Conservation (phyloP, 2,888 invertebrate genomes). For the Stenotaenia linearis region DNA sequence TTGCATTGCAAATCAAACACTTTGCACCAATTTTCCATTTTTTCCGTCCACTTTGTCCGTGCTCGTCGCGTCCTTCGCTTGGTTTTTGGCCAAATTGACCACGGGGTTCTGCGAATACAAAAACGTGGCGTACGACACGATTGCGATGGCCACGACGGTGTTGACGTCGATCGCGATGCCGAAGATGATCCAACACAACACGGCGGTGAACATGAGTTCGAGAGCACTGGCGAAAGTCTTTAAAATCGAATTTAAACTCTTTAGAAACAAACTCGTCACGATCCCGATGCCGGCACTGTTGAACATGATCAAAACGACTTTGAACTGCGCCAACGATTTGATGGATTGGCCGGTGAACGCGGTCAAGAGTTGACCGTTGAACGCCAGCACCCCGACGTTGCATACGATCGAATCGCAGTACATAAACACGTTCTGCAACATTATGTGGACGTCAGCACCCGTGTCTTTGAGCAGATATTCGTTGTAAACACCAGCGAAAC, state of each 20-base stretch:
- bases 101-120: slow-evolving; percentile 89
- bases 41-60: background rate
- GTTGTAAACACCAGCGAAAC: slow-evolving; percentile 91
- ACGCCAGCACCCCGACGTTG: slow-evolving; percentile 65
- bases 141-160: slow-evolving; percentile 71
- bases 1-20: background rate
- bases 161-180: slow-evolving; percentile 75
- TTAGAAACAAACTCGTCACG: slow-evolving; percentile 86
- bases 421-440: slow-evolving; percentile 91
- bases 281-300: slow-evolving; percentile 90
- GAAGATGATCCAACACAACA: slow-evolving; percentile 75
- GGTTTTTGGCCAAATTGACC: slow-evolving; percentile 43
- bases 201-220: slow-evolving; percentile 82
- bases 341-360: slow-evolving; percentile 58
- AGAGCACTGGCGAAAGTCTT: slow-evolving; percentile 94
- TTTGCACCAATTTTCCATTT: background rate
- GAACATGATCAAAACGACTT: slow-evolving; percentile 72
- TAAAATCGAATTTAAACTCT: slow-evolving; percentile 86
- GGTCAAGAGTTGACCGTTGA: slow-evolving; percentile 59
- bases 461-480: slow-evolving; percentile 84
- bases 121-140: slow-evolving; percentile 75
- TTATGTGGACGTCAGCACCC: slow-evolving; percentile 77
- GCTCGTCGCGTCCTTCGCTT: background rate
- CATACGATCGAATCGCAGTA: slow-evolving; percentile 90
- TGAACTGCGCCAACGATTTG: slow-evolving; percentile 56